A percentile compares a stretch with the other conserved stretches of the same genome.
Evolutionary conservation across 2,113 vertebrate species (phyloP).

Genomic region (Jaculus jaculus): DNA sequence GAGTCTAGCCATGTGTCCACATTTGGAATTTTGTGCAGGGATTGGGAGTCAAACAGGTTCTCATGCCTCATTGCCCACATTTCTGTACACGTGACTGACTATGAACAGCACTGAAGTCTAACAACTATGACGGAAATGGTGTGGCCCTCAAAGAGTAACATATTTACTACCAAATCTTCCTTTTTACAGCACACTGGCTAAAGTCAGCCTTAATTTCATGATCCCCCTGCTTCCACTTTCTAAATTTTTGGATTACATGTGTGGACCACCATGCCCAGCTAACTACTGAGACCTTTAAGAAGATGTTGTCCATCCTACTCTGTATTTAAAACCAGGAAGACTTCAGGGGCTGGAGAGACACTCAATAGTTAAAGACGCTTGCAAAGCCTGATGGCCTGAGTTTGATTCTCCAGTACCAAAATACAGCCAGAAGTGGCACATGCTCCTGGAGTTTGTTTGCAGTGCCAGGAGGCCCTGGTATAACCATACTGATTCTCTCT

Average conservation of each 20-base stretch:
- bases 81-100: background rate
- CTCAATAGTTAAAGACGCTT: too few species aligned
- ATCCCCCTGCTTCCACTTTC: background rate
- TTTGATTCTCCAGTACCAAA: too few species aligned
- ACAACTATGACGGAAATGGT: background rate
- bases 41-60: too few species aligned
- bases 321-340: background rate
- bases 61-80: too few species aligned
- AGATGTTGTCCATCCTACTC: background rate
- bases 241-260: background rate
- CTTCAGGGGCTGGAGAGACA: background rate
- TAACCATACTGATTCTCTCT: too few species aligned
- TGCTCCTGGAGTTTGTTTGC: too few species aligned
- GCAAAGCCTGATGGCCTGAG: too few species aligned
- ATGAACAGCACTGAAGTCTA: background rate
- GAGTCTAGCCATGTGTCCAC: too few species aligned
- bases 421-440: too few species aligned
- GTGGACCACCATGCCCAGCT: background rate
- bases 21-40: too few species aligned
- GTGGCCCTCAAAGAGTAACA: background rate
- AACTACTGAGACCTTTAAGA: background rate
- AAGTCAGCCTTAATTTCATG: background rate
- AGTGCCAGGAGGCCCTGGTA: too few species aligned
- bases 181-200: background rate
- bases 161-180: background rate